These are phyloP conservation scores for Euura saliciscinereae DNA, from an alignment of 1,140 invertebrate species.

Conservation along the genomic window DNA sequence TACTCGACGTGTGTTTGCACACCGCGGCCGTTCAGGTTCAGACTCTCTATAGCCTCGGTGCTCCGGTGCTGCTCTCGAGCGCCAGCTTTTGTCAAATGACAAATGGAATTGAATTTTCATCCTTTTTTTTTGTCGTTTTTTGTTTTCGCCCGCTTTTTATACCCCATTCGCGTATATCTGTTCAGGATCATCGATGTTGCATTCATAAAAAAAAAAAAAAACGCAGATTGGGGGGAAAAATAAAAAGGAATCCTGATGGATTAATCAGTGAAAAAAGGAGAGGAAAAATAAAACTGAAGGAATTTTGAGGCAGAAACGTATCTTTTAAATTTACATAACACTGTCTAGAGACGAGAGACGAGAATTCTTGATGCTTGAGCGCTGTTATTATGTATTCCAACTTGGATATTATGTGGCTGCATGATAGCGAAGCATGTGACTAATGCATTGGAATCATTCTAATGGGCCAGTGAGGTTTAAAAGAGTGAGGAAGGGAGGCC, in stretches of 20 bases:
- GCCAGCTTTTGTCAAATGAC: conserved; percentile 1
- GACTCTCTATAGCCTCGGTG: not conserved
- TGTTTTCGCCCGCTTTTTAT: not conserved
- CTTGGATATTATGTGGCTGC: not conserved
- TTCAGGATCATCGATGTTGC: not conserved
- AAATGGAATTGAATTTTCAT: not conserved
- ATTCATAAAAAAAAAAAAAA: not conserved
- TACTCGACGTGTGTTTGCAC: not conserved
- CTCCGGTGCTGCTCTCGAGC: too few species aligned
- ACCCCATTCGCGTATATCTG: not conserved
- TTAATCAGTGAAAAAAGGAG: too few species aligned
- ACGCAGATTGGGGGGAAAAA: too few species aligned
- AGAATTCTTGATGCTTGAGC: not conserved
- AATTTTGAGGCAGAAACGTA: not conserved
- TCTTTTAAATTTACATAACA: not conserved
- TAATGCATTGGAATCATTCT: conserved; percentile 7
- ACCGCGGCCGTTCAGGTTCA: not conserved
- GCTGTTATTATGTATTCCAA: conserved; percentile 2
- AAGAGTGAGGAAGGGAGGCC: too few species aligned
- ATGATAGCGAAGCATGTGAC: not conserved
- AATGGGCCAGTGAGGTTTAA: not conserved
- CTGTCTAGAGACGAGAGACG: too few species aligned
- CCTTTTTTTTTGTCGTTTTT: not conserved
- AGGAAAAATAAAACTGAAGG: too few species aligned
- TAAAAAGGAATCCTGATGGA: too few species aligned